Percentiles rank a stretch among this genome's conserved stretches.
Conservation (phyloP, 2,797 vertebrate genomes). For the Tauraco hartlaubi region DNA sequence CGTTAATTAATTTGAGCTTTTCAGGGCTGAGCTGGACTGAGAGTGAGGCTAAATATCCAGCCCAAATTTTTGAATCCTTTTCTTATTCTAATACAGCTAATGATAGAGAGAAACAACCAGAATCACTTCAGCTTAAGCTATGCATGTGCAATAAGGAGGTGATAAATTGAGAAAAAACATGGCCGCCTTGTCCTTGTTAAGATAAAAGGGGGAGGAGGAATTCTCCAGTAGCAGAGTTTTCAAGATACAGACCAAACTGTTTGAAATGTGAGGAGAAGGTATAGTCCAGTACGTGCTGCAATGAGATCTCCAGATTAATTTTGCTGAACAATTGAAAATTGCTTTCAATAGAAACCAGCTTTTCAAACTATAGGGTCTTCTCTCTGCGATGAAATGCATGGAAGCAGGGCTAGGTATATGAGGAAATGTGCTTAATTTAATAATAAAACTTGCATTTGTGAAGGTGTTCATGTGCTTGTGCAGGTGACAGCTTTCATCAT, state of each 20-base stretch:
- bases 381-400: neutral
- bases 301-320: neutral
- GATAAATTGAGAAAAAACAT: neutral
- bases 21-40: neutral
- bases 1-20: neutral
- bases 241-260: neutral
- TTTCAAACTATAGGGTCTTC: neutral
- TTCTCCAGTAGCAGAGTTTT: neutral
- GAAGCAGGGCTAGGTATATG: neutral
- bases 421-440: neutral
- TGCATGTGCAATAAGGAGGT: neutral
- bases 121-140: neutral
- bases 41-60: neutral
- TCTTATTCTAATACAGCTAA: neutral
- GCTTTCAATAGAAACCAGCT: neutral
- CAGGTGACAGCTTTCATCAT: neutral
- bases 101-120: neutral
- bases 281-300: neutral
- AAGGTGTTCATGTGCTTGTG: neutral
- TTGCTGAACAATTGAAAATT: neutral
- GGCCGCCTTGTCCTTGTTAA: neutral
- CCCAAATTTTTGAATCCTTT: neutral
- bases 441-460: neutral
- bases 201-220: neutral
- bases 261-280: neutral